Base-by-base conservation (phyloP, 2,888 invertebrate genomes). In the Zootermopsis nevadensis region DNA sequence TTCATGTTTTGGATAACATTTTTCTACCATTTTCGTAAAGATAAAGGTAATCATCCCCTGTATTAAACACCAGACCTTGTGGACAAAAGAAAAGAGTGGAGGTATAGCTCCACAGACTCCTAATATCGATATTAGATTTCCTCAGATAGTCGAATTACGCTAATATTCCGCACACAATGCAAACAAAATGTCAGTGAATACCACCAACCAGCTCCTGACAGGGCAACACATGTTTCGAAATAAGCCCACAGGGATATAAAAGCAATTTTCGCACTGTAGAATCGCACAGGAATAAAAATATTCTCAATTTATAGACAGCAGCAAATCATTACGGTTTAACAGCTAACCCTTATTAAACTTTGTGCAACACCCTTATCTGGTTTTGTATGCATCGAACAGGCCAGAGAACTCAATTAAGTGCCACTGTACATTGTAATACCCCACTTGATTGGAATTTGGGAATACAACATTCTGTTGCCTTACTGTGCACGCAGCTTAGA, bases 261-360 rank as follows among this genome's bases (percentile, higher is more conserved):
- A 33, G 35, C 72, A 72, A 72, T 72, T 31, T 72, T 31, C 19
- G 7, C 3, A 72, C 35, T 53, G 15, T 55, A 60, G 7, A 60
- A 60, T n/a, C n/a, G n/a, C 60, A 27, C 8, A 24, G n/a, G 7
- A 74, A 74, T 38, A 33, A 38, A 74, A 38, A 74, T 38, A 31
- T 10, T 2, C 30, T 15, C 69, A 1, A 69, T 69, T 69, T 69
- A 69, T 2, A 31, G 27, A 30, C 22, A 15, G 22, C 4, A 10
- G 69, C 74, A 74, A 74, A 74, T 74, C 74, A 74, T 38, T 35
- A 24, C 27, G 74, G 74, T 74, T 74, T 74, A 74, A 74, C 42
- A 38, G n/a, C n/a, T n/a, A 74, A 35, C 35, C 74, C 74, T 74
- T 74, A 74, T 74, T 74, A 74, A 74, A 74, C 38, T 74, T 42